Percentiles rank a stretch among this genome's conserved stretches.
Evolutionary conservation across 2,113 vertebrate species (phyloP).

Genomic region (Ictalurus furcatus): DNA sequence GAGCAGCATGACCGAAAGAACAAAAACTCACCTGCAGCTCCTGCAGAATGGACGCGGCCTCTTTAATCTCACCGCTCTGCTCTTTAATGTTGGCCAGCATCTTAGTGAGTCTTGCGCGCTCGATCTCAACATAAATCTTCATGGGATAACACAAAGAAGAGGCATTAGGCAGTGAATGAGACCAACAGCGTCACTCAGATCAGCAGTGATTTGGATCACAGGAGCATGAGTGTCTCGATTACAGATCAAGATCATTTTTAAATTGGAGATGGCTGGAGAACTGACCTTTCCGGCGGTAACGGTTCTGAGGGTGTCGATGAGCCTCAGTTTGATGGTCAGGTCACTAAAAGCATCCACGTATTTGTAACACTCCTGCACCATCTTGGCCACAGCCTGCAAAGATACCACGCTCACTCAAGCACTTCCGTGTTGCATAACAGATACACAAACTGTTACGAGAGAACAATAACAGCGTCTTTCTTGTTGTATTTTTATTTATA

Average conservation of each 20-base stretch:
- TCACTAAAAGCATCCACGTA: conserved; percentile 91
- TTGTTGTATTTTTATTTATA: not conserved
- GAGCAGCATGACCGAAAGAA: not conserved
- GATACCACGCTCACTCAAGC: not conserved
- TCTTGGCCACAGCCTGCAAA: conserved; percentile 94
- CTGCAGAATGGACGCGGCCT: conserved; percentile 92
- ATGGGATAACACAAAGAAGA: conserved; percentile 16
- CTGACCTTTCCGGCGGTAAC: conserved; percentile 96
- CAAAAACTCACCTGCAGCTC: conserved; percentile 84
- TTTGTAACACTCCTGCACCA: conserved; percentile 97
- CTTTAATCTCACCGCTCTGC: conserved; percentile 90
- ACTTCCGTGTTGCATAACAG: too few species aligned
- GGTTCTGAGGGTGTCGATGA: conserved; percentile 94
- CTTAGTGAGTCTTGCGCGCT: conserved; percentile 93
- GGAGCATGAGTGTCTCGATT: not conserved
- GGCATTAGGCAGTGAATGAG: not conserved
- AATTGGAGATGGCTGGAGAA: not conserved
- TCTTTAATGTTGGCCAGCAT: conserved; percentile 93
- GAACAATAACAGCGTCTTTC: not conserved
- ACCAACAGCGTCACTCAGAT: not conserved
- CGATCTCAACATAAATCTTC: conserved; percentile 98
- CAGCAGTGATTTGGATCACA: not conserved
- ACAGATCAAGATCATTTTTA: not conserved
- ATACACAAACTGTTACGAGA: not conserved
- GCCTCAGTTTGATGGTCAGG: conserved; percentile 86